A percentile compares a stretch with the other conserved stretches of the same genome.
Evolutionary conservation across 1,140 invertebrate genomes (phyloP).

Genomic region (Pristionchus pacificus): DNA sequence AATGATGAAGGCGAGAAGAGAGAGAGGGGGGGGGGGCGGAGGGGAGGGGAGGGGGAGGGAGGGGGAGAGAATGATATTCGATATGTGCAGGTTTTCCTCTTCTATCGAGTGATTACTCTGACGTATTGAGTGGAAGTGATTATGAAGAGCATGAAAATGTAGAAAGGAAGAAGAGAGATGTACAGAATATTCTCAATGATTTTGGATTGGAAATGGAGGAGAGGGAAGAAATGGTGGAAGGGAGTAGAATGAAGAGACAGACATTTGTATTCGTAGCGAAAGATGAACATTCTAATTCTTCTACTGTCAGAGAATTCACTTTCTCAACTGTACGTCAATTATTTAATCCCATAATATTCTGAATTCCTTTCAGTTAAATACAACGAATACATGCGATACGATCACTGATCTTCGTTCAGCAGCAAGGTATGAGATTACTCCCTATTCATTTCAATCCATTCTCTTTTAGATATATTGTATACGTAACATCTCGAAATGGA

Average conservation of each 20-base stretch:
- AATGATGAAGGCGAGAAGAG: neutral
- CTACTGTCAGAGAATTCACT: slow-evolving; percentile 26
- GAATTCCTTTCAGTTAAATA: slow-evolving; percentile 30
- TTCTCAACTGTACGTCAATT: slow-evolving; percentile 13
- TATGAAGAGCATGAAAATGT: too few relatives aligned
- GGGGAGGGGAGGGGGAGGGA: neutral
- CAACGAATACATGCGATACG: slow-evolving; percentile 34
- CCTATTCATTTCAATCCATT: too few relatives aligned
- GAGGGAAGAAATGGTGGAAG: neutral
- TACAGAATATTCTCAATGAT: too few relatives aligned
- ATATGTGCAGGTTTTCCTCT: too few relatives aligned
- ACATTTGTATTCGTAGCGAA: slow-evolving; percentile 13
- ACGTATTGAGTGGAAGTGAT: too few relatives aligned
- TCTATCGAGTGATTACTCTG: too few relatives aligned
- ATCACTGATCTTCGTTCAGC: slow-evolving; percentile 30
- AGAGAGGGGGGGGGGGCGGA: neutral
- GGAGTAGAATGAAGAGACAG: neutral
- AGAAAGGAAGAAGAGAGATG: too few relatives aligned
- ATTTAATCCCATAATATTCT: neutral
- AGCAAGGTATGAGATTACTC: too few relatives aligned
- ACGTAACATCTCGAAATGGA: slow-evolving; percentile 34
- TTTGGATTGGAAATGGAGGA: neutral
- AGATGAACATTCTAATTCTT: slow-evolving; percentile 25
- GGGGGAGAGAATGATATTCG: too few relatives aligned
- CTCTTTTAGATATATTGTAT: slow-evolving; percentile 31